These are phyloP conservation scores for Butorides virescens DNA, from an alignment of 2,113 vertebrate genomes.

Conservation along the genomic window DNA sequence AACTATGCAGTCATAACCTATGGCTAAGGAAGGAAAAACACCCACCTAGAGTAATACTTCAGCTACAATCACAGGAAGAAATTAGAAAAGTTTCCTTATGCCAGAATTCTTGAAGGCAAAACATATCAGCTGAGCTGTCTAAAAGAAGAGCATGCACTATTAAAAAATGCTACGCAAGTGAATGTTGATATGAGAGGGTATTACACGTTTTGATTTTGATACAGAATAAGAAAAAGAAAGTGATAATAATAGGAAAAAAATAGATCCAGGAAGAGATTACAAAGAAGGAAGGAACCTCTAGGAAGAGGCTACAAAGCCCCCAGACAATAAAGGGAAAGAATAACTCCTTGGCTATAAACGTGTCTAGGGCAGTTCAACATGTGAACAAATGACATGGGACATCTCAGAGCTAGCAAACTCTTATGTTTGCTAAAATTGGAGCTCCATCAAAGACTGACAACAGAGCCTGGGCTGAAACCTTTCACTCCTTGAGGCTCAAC, in stretches of 20 bases:
- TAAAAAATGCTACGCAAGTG: neutral
- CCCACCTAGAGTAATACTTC: neutral
- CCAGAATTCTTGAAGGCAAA: neutral
- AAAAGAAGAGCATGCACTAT: neutral
- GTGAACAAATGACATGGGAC: neutral
- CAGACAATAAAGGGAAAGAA: neutral
- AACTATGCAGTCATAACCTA: neutral
- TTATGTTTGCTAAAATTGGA: too few species aligned
- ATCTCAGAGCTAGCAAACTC: too few species aligned
- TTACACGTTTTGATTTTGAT: neutral
- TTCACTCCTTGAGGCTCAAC: too few species aligned
- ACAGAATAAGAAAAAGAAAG: neutral
- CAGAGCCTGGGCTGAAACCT: too few species aligned
- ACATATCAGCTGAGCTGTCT: neutral
- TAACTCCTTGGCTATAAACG: neutral
- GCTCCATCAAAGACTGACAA: too few species aligned
- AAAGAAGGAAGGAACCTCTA: too few species aligned
- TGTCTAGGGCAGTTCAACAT: neutral
- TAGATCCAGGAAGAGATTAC: neutral
- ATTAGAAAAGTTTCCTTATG: neutral
- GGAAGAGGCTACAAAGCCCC: neutral
- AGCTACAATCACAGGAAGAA: neutral
- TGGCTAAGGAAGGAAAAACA: neutral
- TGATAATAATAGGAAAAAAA: neutral
- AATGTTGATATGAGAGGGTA: neutral